Percentiles rank a stretch among this genome's conserved stretches.
Conservation (phyloP, 2,797 vertebrate genomes). For the Spondyliosoma cantharus region DNA sequence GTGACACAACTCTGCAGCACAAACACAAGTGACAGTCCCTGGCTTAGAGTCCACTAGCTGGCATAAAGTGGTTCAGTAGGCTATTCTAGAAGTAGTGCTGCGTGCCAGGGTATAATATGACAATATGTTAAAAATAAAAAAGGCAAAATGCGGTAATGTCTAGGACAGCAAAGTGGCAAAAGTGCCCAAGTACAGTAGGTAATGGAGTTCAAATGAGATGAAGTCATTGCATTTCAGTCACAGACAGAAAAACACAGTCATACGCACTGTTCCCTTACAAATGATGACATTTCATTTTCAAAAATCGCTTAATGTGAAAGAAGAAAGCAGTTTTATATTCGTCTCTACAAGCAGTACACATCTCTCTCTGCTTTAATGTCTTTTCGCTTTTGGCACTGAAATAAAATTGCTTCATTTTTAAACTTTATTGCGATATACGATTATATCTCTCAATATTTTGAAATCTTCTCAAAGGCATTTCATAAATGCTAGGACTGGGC, state of each 20-base stretch:
- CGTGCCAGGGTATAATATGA: constrained; percentile 33
- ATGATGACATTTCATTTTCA: neutral
- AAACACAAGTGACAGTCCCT: constrained; percentile 36
- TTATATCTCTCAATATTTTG: no score
- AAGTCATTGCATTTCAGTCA: constrained; percentile 21
- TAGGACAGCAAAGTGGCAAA: constrained; percentile 26
- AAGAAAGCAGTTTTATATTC: neutral
- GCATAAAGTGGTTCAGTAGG: constrained; percentile 1
- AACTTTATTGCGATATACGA: no score
- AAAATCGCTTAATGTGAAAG: neutral
- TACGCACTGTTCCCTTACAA: neutral
- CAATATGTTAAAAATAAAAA: constrained; percentile 45
- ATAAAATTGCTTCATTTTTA: no score
- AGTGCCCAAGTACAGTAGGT: constrained; percentile 21
- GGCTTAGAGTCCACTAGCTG: constrained; percentile 31
- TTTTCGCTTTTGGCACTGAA: no score
- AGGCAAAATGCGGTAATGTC: constrained; percentile 47
- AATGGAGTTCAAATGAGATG: constrained; percentile 22
- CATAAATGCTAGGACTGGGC: no score
- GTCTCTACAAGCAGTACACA: neutral
- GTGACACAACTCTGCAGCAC: constrained; percentile 24
- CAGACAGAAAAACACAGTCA: neutral
- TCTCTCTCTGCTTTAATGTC: neutral
- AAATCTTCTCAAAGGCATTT: no score
- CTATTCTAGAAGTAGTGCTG: constrained; percentile 14